Conservation (phyloP, 2,888 invertebrate genomes). For the Emesis russula region DNA sequence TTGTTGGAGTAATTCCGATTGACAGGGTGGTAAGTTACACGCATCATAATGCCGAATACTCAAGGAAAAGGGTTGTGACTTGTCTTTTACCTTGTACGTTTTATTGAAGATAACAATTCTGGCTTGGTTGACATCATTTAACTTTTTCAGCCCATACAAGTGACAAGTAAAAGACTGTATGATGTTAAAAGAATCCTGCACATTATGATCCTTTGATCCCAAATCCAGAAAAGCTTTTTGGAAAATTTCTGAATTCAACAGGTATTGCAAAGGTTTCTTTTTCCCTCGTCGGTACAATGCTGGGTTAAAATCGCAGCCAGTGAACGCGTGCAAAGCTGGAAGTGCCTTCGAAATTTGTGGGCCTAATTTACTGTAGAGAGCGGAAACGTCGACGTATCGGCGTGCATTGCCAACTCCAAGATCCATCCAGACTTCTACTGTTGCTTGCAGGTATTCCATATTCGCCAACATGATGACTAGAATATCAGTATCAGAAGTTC, state of each 20-base stretch:
- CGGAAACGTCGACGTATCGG: slow-evolving; percentile 66
- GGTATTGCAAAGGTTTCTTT: neutral
- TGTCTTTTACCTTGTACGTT: slow-evolving; percentile 20
- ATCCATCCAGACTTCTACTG: slow-evolving; percentile 11
- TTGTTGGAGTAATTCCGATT: slow-evolving; percentile 66
- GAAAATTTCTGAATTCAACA: neutral
- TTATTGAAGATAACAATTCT: slow-evolving; percentile 14
- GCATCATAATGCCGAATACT: slow-evolving; percentile 22
- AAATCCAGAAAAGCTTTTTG: slow-evolving; percentile 4
- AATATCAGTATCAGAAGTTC: slow-evolving; percentile 85
- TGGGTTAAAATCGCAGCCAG: slow-evolving; percentile 72
- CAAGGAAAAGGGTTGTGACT: slow-evolving; percentile 10
- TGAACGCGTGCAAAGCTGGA: slow-evolving; percentile 71
- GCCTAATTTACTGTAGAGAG: slow-evolving; percentile 58
- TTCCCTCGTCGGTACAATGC: slow-evolving; percentile 54
- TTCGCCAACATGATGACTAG: slow-evolving; percentile 83
- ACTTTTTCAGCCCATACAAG: neutral
- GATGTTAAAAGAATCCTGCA: neutral
- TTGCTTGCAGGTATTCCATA: slow-evolving; percentile 40
- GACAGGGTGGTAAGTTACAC: slow-evolving; percentile 41
- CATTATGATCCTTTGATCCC: neutral
- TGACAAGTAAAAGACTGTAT: neutral
- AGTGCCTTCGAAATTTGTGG: slow-evolving; percentile 52
- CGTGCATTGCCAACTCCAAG: slow-evolving; percentile 21
- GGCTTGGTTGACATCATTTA: neutral